Conservation (phyloP, 2,797 vertebrate species). For the Meda fulgida region DNA sequence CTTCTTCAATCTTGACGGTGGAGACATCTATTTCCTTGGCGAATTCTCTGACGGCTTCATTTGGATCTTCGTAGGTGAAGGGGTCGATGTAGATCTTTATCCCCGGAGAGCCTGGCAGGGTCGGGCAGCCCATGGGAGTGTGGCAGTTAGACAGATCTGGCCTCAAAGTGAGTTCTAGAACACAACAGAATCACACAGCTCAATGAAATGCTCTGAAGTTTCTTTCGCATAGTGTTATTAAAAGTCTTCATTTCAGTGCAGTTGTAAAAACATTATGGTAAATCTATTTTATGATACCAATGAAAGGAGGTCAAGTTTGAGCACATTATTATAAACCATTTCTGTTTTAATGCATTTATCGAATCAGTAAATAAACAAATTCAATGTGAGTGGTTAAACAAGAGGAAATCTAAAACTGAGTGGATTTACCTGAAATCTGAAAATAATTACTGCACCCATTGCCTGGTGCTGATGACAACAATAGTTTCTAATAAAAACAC, state of each 20-base stretch:
- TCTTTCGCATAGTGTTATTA: not conserved
- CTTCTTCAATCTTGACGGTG: slow-evolving; percentile 99
- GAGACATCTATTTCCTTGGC: slow-evolving; percentile 99
- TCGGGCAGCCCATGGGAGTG: slow-evolving; percentile 84
- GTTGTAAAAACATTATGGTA: not conserved
- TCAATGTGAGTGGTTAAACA: slow-evolving; percentile 11
- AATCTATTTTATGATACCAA: not conserved
- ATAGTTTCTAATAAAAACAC: slow-evolving; percentile 1
- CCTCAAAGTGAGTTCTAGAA: slow-evolving; percentile 84
- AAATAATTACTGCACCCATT: not conserved
- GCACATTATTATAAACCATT: not conserved
- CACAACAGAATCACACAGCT: slow-evolving; percentile 65
- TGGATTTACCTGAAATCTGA: slow-evolving; percentile 29
- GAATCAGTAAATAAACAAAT: slow-evolving; percentile 32
- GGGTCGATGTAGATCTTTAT: slow-evolving; percentile 99
- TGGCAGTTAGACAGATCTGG: slow-evolving; percentile 85
- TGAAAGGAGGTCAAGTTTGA: not conserved
- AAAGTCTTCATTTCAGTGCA: slow-evolving; percentile 1
- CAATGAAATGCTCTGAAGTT: not conserved
- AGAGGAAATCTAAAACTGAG: slow-evolving; percentile 19
- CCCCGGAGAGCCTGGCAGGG: slow-evolving; percentile 92
- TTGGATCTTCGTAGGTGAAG: slow-evolving; percentile 98
- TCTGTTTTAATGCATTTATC: slow-evolving; percentile 18
- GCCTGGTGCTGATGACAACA: slow-evolving; percentile 6
- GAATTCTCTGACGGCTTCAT: slow-evolving; percentile 96